phyloP scores from a whole-genome alignment of 1,140 invertebrate genomes.

The Procambarus clarkii region DNA sequence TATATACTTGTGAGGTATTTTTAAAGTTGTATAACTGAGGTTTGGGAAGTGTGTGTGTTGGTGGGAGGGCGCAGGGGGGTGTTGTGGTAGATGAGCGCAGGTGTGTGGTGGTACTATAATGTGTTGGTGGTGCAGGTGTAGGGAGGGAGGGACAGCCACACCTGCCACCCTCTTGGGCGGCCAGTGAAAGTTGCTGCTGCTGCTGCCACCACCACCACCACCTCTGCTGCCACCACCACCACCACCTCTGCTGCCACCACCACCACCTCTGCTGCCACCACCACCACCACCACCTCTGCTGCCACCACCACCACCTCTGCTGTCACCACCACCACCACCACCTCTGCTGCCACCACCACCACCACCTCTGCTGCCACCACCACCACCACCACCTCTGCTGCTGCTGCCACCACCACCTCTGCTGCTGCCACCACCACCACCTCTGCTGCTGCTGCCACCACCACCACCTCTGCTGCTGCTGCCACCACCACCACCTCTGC shows the following conservation, averaged over 20 bases:
- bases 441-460: background rate
- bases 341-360: background rate
- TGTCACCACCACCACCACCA: background rate
- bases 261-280: background rate
- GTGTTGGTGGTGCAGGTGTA: background rate
- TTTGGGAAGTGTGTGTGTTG: background rate
- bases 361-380: background rate
- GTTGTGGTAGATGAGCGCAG: background rate
- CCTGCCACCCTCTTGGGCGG: conserved; percentile 15
- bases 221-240: no score
- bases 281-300: background rate
- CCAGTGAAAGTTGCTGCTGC: conserved; percentile 52
- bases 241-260: background rate
- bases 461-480: background rate
- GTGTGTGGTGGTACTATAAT: background rate
- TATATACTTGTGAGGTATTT: background rate
- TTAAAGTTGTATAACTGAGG: background rate
- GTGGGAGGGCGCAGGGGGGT: no score
- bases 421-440: background rate
- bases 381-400: no score
- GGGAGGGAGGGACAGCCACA: background rate
- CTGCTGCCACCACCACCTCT: background rate
- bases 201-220: background rate
- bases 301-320: background rate
- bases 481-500: background rate